Base-by-base conservation (phyloP, 2,113 vertebrate species). In the Okapia johnstoni region DNA sequence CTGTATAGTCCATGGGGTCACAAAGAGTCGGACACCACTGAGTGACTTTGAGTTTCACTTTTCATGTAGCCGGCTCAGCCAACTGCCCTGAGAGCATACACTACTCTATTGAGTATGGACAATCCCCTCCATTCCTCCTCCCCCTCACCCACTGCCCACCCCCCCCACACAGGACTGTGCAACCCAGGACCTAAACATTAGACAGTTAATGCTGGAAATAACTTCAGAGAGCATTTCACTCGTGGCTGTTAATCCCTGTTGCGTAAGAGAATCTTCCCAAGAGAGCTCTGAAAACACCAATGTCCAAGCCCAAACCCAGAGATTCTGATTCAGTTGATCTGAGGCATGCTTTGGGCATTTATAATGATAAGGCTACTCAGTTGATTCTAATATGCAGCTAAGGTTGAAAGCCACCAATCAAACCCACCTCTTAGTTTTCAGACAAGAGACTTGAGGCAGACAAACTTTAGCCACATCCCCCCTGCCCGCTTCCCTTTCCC, bases 391-490 rank as follows among this genome's bases (percentile, higher is more conserved):
- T 21, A 70, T 36, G 63, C 1, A 10, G 12, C 43, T 57, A 77
- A 55, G 40, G 54, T 28, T 25, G 30, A 60, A 73, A 33, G 30
- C 23, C 57, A 63, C 33, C 40, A 30, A 11, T 17, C 30, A 4
- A 60, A 7, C 21, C 54, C 43, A 61, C 10, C 2, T 1, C 36
- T 88, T 79, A 28, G 11, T 80, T 60, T 79, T 50, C 16, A 30
- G 52, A 5, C 15, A 52, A 52, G 46, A n/a, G 19, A 36, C 14
- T 16, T 7, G 3, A 30, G 52, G 25, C n/a, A 43, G 36, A 8
- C 1, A 13, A 57, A 30, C 0, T 2, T 23, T 9, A 12, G 54
- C 17, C 26, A 16, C 1, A 1, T 3, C 3, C 6, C n/a, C 0
- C 6, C 33, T 11, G 28, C 19, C n/a, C 6, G 17, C 66, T 70